Evolutionary conservation across 2,113 vertebrate genomes (phyloP), one percentile per base, ranked within the genome.

Genomic region (Gasterosteus aculeatus): DNA sequence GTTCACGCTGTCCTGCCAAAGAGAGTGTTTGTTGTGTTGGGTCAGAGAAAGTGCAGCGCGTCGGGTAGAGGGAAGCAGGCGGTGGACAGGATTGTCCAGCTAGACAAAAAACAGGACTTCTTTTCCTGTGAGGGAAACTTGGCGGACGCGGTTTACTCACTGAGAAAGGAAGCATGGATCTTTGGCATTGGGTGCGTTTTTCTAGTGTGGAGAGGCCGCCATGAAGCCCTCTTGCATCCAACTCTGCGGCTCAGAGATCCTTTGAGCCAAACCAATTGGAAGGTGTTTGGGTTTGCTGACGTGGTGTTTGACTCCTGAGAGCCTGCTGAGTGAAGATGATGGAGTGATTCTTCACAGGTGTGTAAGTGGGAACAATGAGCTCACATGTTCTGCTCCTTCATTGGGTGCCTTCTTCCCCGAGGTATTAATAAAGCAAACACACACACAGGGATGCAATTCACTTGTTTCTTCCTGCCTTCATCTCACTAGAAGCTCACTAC

Each of bases 51-150:
- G 63, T 57, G 22, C 67, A 15, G 19, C 11, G 29, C 78, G 77
- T 85, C 75, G 81, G 54, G 77, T 71, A 64, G 84, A 89, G 58
- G 70, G 16, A 74, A 72, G 75, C 64, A 83, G 86, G 75, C 68
- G 85, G 81, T 65, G 54, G 82, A 73, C 66, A 61, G 62, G 68
- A 77, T 81, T 83, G 79, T 80, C n/a, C 44, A 42, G 47, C 78
- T 10, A 51, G 64, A 71, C 68, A 69, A 71, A 85, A 77, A 86
- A 78, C 60, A 77, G 15, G 49, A 62, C 65, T 68, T 59, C 18
- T 69, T 85, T 85, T 87, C 77, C 78, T 69, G 38, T 19, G 7
- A 61, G 72, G 67, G 74, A 82, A 81, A 62, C 67, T 78, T 4
- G 9, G 19, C 61, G 39, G 38, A 64, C 26, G 72, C 66, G 84